These are phyloP conservation scores for Zaprionus inermis DNA, from an alignment of 1,140 invertebrate genomes.

Conservation along the genomic window DNA sequence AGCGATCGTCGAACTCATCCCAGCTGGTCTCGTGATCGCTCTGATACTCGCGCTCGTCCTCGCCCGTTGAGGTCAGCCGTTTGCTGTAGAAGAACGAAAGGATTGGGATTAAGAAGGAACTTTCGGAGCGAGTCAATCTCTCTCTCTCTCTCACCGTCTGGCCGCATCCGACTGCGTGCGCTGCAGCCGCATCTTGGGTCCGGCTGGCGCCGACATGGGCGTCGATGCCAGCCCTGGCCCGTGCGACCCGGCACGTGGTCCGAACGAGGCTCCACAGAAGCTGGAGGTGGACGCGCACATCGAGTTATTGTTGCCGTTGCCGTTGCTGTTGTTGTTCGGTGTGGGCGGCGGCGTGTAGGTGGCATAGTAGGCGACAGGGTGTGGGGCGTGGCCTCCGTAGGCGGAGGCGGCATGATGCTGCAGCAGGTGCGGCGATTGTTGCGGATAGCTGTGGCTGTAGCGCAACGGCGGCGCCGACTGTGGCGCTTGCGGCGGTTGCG, in stretches of 20 bases:
- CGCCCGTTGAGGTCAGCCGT: conserved; percentile 80
- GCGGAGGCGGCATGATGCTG: conserved; percentile 54
- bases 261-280: conserved; percentile 45
- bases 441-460: conserved; percentile 73
- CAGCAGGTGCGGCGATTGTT: conserved; percentile 66
- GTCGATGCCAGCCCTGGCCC: conserved; percentile 58
- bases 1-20: conserved; percentile 83
- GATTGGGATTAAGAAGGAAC: background rate
- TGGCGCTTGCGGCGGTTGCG: conserved; percentile 60
- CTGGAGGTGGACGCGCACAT: conserved; percentile 62
- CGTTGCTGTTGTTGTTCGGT: conserved; percentile 61
- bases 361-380: conserved; percentile 60
- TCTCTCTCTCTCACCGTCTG: conserved; percentile 64
- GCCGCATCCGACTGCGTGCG: conserved; percentile 79
- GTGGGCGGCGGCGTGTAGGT: conserved; percentile 81
- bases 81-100: conserved; percentile 51
- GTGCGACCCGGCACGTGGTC: conserved; percentile 49
- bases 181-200: conserved; percentile 76
- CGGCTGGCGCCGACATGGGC: conserved; percentile 54
- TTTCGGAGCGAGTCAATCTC: background rate
- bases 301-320: background rate
- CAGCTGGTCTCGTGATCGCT: conserved; percentile 83
- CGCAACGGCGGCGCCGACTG: conserved; percentile 79
- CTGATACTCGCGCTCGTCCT: conserved; percentile 82
- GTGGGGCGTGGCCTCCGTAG: conserved; percentile 21